These are phyloP conservation scores for Molanna angustata DNA, from an alignment of 2,888 invertebrate genomes.

Conservation along the genomic window DNA sequence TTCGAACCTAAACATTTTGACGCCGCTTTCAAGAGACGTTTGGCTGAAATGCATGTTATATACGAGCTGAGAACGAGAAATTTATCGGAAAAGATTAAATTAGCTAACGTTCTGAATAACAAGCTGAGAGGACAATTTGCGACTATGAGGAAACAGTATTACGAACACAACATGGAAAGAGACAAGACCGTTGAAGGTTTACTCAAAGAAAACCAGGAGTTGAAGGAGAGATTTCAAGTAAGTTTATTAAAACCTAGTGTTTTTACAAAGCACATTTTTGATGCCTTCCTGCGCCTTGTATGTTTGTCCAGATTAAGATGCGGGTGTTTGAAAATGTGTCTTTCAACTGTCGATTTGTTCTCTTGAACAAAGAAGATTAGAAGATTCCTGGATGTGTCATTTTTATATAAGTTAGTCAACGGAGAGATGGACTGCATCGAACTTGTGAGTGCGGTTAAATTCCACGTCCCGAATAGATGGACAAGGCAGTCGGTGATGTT, in stretches of 20 bases:
- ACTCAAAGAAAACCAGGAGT: constrained; percentile 1
- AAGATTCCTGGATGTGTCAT: too few species aligned
- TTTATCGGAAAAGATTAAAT: constrained; percentile 6
- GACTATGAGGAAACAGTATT: background rate
- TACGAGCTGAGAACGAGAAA: constrained; percentile 9
- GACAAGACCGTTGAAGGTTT: background rate
- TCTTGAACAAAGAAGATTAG: too few species aligned
- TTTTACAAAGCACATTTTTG: too few species aligned
- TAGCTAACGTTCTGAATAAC: background rate
- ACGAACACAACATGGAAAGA: background rate
- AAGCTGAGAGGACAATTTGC: background rate
- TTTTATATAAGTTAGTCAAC: too few species aligned
- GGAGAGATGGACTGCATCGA: too few species aligned
- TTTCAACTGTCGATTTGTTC: too few species aligned
- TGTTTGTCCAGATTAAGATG: too few species aligned
- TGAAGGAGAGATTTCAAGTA: constrained; percentile 7
- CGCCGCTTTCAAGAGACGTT: constrained; percentile 10
- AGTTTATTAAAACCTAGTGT: background rate
- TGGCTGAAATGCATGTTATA: constrained; percentile 13
- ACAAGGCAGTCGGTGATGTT: too few species aligned
- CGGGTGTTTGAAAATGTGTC: too few species aligned
- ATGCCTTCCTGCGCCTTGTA: too few species aligned
- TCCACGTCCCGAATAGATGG: too few species aligned
- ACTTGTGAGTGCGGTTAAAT: too few species aligned
- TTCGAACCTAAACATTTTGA: constrained; percentile 2